Conservation (phyloP, 2,797 vertebrate species). For the Phyllotis vaccarum region DNA sequence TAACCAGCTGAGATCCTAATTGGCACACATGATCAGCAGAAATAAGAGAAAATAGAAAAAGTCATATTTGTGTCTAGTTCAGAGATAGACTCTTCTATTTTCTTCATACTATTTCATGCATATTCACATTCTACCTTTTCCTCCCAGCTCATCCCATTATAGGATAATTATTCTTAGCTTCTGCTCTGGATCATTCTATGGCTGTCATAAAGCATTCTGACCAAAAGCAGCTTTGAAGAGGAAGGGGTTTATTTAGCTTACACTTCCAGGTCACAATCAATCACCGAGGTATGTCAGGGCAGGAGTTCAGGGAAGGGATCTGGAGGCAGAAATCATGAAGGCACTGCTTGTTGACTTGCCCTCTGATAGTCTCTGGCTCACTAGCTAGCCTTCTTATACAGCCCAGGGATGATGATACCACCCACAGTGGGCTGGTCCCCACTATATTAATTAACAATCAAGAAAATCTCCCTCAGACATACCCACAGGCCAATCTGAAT, state of each 20-base stretch:
- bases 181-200: background rate
- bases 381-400: background rate
- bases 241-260: background rate
- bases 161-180: background rate
- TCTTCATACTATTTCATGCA: background rate
- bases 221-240: background rate
- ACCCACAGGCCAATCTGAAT: background rate
- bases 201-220: background rate
- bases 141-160: background rate
- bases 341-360: background rate
- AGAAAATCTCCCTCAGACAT: background rate
- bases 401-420: background rate
- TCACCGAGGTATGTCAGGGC: background rate
- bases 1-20: background rate
- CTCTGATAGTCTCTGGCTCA: background rate
- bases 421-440: background rate
- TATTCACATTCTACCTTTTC: background rate
- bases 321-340: background rate
- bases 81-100: conserved; percentile 12
- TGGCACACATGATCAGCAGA: background rate
- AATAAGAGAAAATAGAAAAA: background rate
- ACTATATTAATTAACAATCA: background rate
- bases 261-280: background rate
- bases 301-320: background rate
- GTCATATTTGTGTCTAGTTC: background rate